Base-by-base conservation (phyloP, 2,113 vertebrate genomes). In the Fulmarus glacialis region DNA sequence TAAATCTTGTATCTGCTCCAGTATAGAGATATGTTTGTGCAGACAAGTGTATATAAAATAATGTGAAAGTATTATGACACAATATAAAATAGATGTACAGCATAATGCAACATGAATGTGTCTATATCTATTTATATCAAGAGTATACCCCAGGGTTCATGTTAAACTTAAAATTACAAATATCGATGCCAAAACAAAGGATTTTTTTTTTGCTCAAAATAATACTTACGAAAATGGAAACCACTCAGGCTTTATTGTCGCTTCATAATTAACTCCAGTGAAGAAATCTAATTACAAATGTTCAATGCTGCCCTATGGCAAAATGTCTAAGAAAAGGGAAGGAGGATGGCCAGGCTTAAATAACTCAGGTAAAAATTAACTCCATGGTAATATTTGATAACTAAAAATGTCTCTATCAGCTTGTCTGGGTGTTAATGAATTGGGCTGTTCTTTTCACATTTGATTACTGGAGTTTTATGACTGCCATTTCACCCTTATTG, bases 361-460 rank as follows among this genome's bases (percentile, higher is more conserved):
- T 95, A 98, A 96, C 82, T 96, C 97, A 97, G 96, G 96, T 97
- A 96, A 94, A 97, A 97, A 98, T 98, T 81, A 98, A 97, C 97
- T 97, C 92, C 21, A 2, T 34, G 94, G 85, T 82, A 62, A 42
- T 95, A 93, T 96, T 50, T 94, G 97, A 96, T 98, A 97, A 98
- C 98, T 97, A 98, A 93, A 95, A 90, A 94, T 83, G 96, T 95
- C 97, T 97, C 97, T 87, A 96, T 97, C 98, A 97, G 95, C 24
- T 42, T 82, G 95, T 96, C 95, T 98, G 93, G 93, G 87, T 93
- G 93, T 94, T 98, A 98, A 98, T 98, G 97, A 98, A 98, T 94
- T 84, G 96, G 97, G 97, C 96, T 97, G 95, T 96, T 97, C 98
- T 96, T 97, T 97, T 98, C 97, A 96, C 96, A 78, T 97, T 92